Evolutionary conservation across 2,113 vertebrate genomes (phyloP).

Genomic region (Gymnogyps californianus): DNA sequence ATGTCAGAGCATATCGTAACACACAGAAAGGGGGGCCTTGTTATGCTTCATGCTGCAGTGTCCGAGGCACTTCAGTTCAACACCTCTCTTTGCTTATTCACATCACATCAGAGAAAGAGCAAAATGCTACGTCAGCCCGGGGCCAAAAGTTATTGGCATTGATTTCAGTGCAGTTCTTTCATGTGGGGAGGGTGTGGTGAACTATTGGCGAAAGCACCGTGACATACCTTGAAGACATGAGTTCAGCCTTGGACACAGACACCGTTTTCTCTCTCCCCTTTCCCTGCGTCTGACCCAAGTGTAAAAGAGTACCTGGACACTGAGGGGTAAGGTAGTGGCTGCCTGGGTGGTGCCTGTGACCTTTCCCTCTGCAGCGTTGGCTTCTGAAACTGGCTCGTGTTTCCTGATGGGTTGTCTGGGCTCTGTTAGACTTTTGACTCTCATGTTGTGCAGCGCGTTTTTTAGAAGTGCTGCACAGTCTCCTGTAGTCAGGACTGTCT

Average conservation of each 20-base stretch:
- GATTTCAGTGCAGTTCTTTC: conserved; percentile 14
- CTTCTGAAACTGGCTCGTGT: not conserved
- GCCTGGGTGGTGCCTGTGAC: not conserved
- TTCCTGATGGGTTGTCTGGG: not conserved
- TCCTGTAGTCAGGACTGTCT: not conserved
- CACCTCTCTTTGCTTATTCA: conserved; percentile 43
- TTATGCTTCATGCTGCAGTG: not conserved
- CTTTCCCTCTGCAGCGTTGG: not conserved
- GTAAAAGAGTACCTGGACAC: not conserved
- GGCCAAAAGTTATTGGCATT: conserved; percentile 13
- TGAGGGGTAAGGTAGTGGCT: not conserved
- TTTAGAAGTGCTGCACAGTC: not conserved
- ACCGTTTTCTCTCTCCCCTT: not conserved
- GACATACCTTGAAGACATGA: not conserved
- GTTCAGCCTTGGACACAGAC: not conserved
- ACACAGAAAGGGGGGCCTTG: conserved; percentile 4
- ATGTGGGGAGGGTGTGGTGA: conserved; percentile 45
- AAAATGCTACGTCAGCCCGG: not conserved
- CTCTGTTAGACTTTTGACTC: not conserved
- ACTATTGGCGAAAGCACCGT: not conserved
- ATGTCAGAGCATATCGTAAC: not conserved
- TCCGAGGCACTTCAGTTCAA: conserved; percentile 17
- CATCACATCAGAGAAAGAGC: conserved; percentile 24
- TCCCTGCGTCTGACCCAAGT: not conserved
- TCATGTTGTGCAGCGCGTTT: not conserved